These are phyloP conservation scores for Chionis minor DNA, from an alignment of 2,113 vertebrate genomes.

Conservation along the genomic window DNA sequence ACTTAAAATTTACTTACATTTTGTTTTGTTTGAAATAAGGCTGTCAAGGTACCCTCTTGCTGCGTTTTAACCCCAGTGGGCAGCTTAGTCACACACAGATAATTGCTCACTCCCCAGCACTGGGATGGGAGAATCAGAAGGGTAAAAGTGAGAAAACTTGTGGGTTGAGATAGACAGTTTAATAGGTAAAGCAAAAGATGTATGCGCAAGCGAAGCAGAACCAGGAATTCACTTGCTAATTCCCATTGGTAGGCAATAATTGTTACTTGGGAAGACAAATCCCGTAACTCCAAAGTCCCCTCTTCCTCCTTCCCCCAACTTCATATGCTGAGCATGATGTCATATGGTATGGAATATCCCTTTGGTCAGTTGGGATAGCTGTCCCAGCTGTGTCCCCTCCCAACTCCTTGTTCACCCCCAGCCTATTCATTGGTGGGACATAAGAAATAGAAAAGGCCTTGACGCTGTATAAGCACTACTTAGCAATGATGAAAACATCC, in stretches of 20 bases:
- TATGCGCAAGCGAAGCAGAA: not conserved
- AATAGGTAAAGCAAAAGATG: not conserved
- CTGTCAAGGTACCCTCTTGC: not conserved
- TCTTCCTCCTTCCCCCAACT: not conserved
- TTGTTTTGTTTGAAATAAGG: not conserved
- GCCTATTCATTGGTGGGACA: rapidly evolving
- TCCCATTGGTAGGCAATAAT: not conserved
- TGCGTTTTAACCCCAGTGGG: not conserved
- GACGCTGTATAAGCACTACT: not conserved
- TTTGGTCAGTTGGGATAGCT: not conserved
- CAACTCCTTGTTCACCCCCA: not conserved
- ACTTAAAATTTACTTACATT: not conserved
- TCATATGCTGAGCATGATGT: not conserved
- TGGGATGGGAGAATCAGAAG: not conserved
- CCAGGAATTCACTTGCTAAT: not conserved
- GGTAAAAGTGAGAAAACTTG: not conserved
- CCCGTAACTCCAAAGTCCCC: rapidly evolving
- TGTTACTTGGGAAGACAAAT: not conserved
- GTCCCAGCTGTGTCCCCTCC: not conserved
- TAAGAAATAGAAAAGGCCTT: not conserved
- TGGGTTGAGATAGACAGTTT: not conserved
- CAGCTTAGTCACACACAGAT: not conserved
- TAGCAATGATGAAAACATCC: not conserved
- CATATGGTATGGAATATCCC: not conserved
- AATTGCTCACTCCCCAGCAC: rapidly evolving